A percentile compares a stretch with the other conserved stretches of the same genome.
Evolutionary conservation across 2,797 vertebrate genomes (phyloP).

Genomic region (Lagorchestes hirsutus): DNA sequence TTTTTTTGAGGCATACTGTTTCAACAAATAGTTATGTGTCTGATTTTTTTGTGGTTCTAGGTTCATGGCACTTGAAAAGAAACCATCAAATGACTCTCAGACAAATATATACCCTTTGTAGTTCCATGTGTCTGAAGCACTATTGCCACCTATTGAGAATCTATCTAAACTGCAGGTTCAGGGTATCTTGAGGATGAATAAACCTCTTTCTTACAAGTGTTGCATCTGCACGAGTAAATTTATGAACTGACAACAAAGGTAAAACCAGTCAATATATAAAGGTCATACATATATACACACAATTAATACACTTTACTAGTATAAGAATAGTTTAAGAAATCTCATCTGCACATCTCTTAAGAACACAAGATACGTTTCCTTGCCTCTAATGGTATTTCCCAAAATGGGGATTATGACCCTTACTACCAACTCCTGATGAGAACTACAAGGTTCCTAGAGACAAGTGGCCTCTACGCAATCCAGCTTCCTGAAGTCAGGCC

Average conservation of each 20-base stretch:
- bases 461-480: not conserved
- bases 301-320: conserved; percentile 9
- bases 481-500: not conserved
- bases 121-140: not conserved
- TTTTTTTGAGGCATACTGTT: not conserved
- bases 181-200: conserved; percentile 40
- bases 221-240: conserved; percentile 10
- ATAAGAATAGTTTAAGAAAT: not conserved
- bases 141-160: not conserved
- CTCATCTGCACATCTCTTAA: not conserved
- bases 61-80: not conserved
- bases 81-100: conserved; percentile 1
- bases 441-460: not conserved
- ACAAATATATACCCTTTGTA: not conserved
- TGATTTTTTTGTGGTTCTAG: not conserved
- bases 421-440: not conserved
- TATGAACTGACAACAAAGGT: conserved; percentile 27
- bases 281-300: not conserved
- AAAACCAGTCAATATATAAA: not conserved
- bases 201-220: not conserved
- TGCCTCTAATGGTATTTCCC: not conserved
- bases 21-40: conserved; percentile 21
- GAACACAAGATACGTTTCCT: conserved; percentile 24
- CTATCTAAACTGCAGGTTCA: not conserved
- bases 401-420: conserved; percentile 15